Conservation (phyloP, 2,797 vertebrate genomes). For the Acrocephalus scirpaceus region DNA sequence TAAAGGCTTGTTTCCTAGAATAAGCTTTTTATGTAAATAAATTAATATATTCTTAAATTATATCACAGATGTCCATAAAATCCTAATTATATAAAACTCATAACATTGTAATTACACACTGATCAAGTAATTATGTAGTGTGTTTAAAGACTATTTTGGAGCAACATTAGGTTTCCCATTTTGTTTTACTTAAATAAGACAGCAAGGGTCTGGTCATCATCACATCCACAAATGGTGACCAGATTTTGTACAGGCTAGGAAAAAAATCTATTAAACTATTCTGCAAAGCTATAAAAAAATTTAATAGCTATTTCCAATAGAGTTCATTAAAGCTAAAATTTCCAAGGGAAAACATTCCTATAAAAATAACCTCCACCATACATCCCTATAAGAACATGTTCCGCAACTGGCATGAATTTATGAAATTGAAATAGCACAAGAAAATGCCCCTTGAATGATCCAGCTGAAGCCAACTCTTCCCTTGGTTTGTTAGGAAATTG, state of each 20-base stretch:
- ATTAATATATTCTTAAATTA: slow-evolving; percentile 41
- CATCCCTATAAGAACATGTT: not conserved
- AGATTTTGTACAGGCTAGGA: not conserved
- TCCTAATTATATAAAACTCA: slow-evolving; percentile 34
- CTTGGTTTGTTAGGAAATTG: not conserved
- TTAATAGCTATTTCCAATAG: not conserved
- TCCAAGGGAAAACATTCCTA: not conserved
- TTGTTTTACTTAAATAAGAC: slow-evolving; percentile 7
- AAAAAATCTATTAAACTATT: not conserved
- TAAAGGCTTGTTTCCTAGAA: slow-evolving; percentile 17
- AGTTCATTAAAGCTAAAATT: not conserved
- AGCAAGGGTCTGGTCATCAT: not conserved
- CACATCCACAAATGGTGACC: not conserved
- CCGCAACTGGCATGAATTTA: not conserved
- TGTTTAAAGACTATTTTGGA: not conserved
- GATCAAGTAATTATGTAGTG: slow-evolving; percentile 33
- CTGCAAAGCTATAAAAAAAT: slow-evolving; percentile 1
- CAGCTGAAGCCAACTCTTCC: not conserved
- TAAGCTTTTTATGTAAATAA: slow-evolving; percentile 16
- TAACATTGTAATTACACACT: slow-evolving; percentile 19
- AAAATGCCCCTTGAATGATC: not conserved
- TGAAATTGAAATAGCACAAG: not conserved
- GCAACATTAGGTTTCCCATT: not conserved
- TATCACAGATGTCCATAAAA: slow-evolving; percentile 58
- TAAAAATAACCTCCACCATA: not conserved